Percentiles rank a stretch among this genome's conserved stretches.
Conservation (phyloP, 2,888 invertebrate species). For the Dichetophora obliterata region DNA sequence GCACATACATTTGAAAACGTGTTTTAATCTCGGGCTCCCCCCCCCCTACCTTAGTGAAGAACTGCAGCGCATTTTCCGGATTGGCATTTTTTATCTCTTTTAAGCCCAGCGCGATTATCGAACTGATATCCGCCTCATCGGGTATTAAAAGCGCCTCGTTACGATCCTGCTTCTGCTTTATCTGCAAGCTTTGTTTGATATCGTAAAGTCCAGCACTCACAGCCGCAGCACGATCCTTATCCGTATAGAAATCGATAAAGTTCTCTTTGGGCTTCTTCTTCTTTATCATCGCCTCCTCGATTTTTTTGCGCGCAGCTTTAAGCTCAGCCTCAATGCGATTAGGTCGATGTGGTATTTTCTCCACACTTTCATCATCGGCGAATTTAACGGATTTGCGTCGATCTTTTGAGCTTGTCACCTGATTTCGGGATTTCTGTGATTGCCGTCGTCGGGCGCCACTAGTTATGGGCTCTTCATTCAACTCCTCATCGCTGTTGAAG, state of each 20-base stretch:
- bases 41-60: conserved; percentile 81
- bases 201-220: conserved; percentile 83
- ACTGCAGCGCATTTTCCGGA: conserved; percentile 78
- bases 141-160: conserved; percentile 80
- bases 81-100: conserved; percentile 84
- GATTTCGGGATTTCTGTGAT: conserved; percentile 51
- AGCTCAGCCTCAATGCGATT: conserved; percentile 62
- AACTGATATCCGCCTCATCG: conserved; percentile 83
- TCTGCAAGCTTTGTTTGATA: conserved; percentile 85
- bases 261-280: conserved; percentile 66
- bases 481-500: conserved; percentile 71
- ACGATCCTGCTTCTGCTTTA: conserved; percentile 84
- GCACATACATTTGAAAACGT: neutral
- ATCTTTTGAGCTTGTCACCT: conserved; percentile 19
- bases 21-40: neutral
- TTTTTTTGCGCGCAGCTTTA: conserved; percentile 58
- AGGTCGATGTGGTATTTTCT: conserved; percentile 47
- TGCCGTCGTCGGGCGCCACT: conserved; percentile 31
- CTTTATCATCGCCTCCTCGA: conserved; percentile 59
- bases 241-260: conserved; percentile 86
- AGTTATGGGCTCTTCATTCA: conserved; percentile 68
- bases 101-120: conserved; percentile 81
- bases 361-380: conserved; percentile 48
- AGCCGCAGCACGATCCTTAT: conserved; percentile 91
- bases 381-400: conserved; percentile 46